Evolutionary conservation across 2,888 invertebrate species (phyloP).

Genomic region (Parelbella ahira): DNA sequence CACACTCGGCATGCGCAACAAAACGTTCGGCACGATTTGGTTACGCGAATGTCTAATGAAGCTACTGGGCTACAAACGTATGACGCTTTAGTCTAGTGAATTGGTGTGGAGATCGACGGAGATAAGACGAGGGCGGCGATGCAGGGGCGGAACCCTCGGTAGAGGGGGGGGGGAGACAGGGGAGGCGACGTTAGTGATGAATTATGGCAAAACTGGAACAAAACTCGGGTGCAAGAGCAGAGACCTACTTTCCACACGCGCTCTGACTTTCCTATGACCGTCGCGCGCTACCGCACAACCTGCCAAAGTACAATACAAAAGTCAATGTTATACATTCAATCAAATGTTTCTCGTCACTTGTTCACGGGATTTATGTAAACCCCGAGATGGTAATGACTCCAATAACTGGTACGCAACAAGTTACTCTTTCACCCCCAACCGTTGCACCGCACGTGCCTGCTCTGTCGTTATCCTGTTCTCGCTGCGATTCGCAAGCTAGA

Average conservation of each 20-base stretch:
- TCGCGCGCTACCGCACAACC: constrained; percentile 21
- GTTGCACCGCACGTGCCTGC: too few species aligned
- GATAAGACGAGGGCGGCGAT: too few species aligned
- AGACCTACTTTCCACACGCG: constrained; percentile 20
- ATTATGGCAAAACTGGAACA: constrained; percentile 9
- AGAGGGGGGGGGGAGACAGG: too few species aligned
- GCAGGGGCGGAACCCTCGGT: too few species aligned
- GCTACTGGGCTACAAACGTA: constrained; percentile 11
- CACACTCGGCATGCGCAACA: constrained; percentile 26
- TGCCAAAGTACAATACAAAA: constrained; percentile 21
- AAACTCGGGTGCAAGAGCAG: constrained; percentile 17
- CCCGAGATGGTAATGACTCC: too few species aligned
- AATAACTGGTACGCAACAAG: too few species aligned
- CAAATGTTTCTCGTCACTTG: too few species aligned
- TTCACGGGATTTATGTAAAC: too few species aligned
- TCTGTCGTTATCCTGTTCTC: too few species aligned
- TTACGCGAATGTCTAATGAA: constrained; percentile 23
- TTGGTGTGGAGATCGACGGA: neutral
- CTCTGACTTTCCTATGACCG: neutral
- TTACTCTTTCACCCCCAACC: too few species aligned
- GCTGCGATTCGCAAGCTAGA: too few species aligned
- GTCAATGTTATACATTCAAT: too few species aligned
- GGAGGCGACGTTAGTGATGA: constrained; percentile 21
- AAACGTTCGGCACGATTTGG: constrained; percentile 22
- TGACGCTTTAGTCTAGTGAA: constrained; percentile 2